These are phyloP conservation scores for Sebastolobus altivelis DNA, from an alignment of 2,797 vertebrate genomes.

Conservation along the genomic window DNA sequence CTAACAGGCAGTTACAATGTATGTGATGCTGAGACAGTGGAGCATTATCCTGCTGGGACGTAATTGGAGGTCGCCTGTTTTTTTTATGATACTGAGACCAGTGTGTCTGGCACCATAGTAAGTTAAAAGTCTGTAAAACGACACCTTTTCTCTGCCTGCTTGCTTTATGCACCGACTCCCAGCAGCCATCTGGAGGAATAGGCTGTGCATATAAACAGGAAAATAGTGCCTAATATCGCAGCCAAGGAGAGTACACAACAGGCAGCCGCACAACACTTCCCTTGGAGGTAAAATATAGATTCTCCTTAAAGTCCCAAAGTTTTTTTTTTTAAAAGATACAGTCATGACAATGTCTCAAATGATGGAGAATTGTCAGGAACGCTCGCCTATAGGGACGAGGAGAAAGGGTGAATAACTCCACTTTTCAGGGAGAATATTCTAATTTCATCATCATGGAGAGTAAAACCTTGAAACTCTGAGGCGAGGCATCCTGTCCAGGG, in stretches of 20 bases:
- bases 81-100: conserved; percentile 40
- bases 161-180: conserved; percentile 46
- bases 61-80: conserved; percentile 38
- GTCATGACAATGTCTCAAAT: background rate
- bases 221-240: conserved; percentile 25
- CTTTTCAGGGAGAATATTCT: conserved; percentile 39
- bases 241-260: conserved; percentile 1
- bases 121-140: conserved; percentile 52
- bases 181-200: conserved; percentile 45
- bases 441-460: conserved; percentile 50
- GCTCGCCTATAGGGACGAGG: background rate
- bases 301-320: background rate
- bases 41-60: conserved; percentile 45
- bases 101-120: conserved; percentile 26
- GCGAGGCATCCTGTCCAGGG: conserved; percentile 29
- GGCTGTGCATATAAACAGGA: conserved; percentile 37
- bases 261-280: background rate
- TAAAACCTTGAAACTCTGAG: conserved; percentile 39
- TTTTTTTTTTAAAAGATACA: conserved; percentile 13
- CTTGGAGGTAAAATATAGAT: too few relatives aligned
- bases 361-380: background rate
- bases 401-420: conserved; percentile 12
- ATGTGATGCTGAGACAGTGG: conserved; percentile 45
- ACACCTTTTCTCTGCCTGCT: conserved; percentile 42
- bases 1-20: conserved; percentile 30